phyloP scores from a whole-genome alignment of 2,113 vertebrate genomes.

The Mustela nigripes region DNA sequence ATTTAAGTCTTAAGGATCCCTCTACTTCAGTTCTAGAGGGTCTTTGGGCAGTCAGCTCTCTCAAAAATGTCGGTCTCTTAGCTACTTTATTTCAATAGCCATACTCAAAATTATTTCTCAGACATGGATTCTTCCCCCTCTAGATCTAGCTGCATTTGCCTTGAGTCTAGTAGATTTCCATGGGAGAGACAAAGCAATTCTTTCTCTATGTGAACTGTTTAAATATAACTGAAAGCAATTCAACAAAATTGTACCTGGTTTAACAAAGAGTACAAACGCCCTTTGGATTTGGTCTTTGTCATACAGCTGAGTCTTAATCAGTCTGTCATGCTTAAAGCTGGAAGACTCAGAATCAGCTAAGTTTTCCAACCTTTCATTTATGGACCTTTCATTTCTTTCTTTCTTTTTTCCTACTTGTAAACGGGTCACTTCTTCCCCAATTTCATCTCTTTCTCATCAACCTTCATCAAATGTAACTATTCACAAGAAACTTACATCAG shows the following conservation, averaged over 20 bases:
- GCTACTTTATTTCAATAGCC: background rate
- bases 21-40: background rate
- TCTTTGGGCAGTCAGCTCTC: background rate
- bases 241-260: background rate
- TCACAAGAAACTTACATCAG: background rate
- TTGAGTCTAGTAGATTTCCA: conserved; percentile 17
- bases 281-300: conserved; percentile 30
- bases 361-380: background rate
- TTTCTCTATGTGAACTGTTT: conserved; percentile 12
- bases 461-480: background rate
- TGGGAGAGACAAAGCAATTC: background rate
- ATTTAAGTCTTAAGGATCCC: background rate
- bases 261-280: background rate
- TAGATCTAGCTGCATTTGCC: background rate
- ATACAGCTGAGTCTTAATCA: conserved; percentile 37
- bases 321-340: background rate
- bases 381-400: background rate
- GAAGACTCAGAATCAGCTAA: background rate
- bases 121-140: background rate
- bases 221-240: background rate
- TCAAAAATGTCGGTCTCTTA: background rate
- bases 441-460: background rate
- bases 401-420: background rate
- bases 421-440: background rate
- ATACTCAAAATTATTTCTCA: background rate